These are phyloP conservation scores for Antechinus stuartii DNA, from an alignment of 2,113 vertebrate genomes.

Conservation along the genomic window DNA sequence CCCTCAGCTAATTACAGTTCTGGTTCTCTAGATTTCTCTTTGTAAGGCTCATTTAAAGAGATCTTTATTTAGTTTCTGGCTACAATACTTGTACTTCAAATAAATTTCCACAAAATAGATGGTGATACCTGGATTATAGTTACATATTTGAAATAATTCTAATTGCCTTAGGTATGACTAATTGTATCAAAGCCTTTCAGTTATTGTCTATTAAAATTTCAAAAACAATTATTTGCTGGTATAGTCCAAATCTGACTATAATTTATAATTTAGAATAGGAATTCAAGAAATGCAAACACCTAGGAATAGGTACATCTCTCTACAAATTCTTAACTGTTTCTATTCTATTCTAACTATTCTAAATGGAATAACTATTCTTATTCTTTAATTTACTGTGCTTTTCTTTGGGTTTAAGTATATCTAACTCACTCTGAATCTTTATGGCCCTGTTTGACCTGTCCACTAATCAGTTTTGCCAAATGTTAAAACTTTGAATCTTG, in stretches of 20 bases:
- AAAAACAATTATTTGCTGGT: neutral
- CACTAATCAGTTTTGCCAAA: neutral
- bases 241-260: neutral
- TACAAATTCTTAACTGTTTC: neutral
- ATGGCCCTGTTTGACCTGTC: neutral
- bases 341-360: too few species aligned
- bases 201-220: neutral
- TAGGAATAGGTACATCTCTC: neutral
- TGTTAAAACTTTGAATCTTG: neutral
- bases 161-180: neutral
- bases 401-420: neutral
- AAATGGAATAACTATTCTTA: neutral
- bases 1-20: neutral
- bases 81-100: neutral
- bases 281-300: neutral
- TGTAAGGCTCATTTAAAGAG: neutral
- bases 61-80: neutral
- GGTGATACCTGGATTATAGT: neutral
- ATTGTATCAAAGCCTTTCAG: neutral
- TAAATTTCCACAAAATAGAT: neutral
- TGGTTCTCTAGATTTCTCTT: neutral
- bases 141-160: neutral
- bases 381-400: neutral
- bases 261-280: neutral
- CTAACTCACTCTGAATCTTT: neutral